Evolutionary conservation across 2,797 vertebrate species (phyloP).

Genomic region (Etheostoma perlongum): DNA sequence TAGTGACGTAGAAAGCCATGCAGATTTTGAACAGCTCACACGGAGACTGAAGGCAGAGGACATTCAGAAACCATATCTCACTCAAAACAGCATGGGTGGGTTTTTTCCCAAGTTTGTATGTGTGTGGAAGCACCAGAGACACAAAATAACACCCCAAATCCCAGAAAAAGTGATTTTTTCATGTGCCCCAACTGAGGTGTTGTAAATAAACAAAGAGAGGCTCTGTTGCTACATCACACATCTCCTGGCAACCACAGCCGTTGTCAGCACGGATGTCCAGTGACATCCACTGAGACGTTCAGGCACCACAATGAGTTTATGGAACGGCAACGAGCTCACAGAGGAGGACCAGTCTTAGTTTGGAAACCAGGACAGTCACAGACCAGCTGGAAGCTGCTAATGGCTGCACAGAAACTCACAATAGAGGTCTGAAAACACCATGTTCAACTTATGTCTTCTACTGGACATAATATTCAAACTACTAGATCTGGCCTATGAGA

Average conservation of each 20-base stretch:
- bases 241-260: conserved; percentile 11
- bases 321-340: not conserved
- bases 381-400: not conserved
- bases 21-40: too few species aligned
- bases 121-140: too few species aligned
- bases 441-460: too few species aligned
- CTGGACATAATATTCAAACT: too few species aligned
- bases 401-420: not conserved
- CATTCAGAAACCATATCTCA: too few species aligned
- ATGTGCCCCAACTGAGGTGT: not conserved
- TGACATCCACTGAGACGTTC: not conserved
- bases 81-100: too few species aligned
- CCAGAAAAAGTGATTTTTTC: too few species aligned
- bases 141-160: too few species aligned
- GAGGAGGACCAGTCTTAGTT: not conserved
- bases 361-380: not conserved
- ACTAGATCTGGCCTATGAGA: too few species aligned
- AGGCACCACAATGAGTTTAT: not conserved
- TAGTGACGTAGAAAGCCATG: too few species aligned
- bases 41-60: too few species aligned
- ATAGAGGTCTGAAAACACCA: not conserved
- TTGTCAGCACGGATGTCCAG: not conserved
- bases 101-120: too few species aligned
- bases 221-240: not conserved
- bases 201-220: not conserved